phyloP scores from a whole-genome alignment of 2,113 vertebrate genomes.

The Cisticola juncidis region DNA sequence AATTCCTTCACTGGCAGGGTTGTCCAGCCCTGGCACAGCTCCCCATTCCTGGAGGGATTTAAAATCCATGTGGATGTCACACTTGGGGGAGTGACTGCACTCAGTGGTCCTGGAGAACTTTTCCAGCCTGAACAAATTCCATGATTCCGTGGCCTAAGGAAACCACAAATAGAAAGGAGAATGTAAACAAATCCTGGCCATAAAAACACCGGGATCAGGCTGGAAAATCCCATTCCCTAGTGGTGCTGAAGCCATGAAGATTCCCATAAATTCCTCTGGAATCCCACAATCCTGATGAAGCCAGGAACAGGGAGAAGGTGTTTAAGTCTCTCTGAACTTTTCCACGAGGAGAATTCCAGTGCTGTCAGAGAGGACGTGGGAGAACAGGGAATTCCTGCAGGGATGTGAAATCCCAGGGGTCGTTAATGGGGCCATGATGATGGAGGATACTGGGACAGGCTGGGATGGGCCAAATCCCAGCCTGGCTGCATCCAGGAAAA shows the following conservation, averaged over 20 bases:
- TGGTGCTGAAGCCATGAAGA: background rate
- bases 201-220: background rate
- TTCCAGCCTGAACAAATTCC: background rate
- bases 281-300: background rate
- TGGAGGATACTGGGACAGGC: background rate
- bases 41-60: background rate
- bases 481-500: background rate
- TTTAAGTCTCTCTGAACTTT: background rate
- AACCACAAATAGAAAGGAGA: background rate
- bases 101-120: rapidly evolving
- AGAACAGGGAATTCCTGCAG: background rate
- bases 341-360: background rate
- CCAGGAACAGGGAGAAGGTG: background rate
- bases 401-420: background rate
- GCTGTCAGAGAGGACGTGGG: background rate
- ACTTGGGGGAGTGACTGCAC: background rate
- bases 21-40: background rate
- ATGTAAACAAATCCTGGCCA: background rate
- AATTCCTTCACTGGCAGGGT: background rate
- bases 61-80: background rate
- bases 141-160: background rate
- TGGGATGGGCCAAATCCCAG: background rate
- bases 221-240: background rate
- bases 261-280: background rate
- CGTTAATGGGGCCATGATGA: background rate